Evolutionary conservation across 53 echinoderm and acorn worm genomes (phyloP), one percentile per base, ranked within the genome.

Genomic region (Crossaster papposus): DNA sequence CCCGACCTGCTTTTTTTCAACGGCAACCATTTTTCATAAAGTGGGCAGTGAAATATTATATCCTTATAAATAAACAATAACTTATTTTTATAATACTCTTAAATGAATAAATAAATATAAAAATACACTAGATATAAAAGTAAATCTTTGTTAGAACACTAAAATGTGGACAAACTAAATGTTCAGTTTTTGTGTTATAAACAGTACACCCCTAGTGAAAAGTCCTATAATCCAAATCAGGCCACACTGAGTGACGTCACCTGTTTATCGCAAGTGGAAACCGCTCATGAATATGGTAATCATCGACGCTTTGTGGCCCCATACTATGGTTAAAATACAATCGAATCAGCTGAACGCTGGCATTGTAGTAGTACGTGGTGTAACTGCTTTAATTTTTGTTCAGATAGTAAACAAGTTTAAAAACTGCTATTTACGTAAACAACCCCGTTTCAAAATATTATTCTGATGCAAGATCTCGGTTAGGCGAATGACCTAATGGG

Each of bases 221-320:
- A 77, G 77, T 75, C 17, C 0, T 14, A 36, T 26, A 14, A 20
- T 24, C 87, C 62, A 76, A 87, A 76, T 76, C 87, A 58, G 75
- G 53, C 75, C 38, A 87, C 58, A 4, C 53, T 86, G 54, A 33
- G 55, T 87, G 87, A 87, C 87, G 87, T 87, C 87, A 75, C 72
- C 24, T 87, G 87, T 87, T 87, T 87, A 55, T 77, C 87, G 14
- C 87, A 77, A 87, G 36, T 72, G 55, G 24, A 34, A 87, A 36
- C 68, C 50, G 54, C 87, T 87, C 77, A 76, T 87, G 77, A 87
- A 87, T 87, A 87, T 83, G 83, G 10, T 73, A 85, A 85, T 85
- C 20, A 51, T 22, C 24, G 11, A 72, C 31, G 72, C 73, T 85
- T 85, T 72, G 85, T 85, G 85, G 85, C 73, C 72, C 85, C 33